Evolutionary conservation across 2,113 vertebrate species (phyloP).

Genomic region (Tricholaema leucomelas): DNA sequence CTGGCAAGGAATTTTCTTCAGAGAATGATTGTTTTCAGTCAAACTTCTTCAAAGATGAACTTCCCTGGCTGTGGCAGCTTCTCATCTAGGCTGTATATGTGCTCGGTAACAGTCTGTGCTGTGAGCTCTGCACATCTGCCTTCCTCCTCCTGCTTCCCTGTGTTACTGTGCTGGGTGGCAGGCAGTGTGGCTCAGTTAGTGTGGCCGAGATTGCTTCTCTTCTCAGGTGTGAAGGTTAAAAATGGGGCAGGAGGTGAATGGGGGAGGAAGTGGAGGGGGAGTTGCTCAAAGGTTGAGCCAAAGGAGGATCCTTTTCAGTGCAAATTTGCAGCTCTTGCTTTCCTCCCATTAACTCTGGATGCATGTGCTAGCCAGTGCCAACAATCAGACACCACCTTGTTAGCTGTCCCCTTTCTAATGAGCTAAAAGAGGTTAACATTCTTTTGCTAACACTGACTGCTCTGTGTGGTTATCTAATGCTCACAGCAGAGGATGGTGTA

Average conservation of each 20-base stretch:
- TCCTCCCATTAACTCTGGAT: not conserved
- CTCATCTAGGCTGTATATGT: not conserved
- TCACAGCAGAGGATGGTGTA: not conserved
- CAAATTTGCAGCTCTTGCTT: not conserved
- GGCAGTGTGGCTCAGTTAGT: not conserved
- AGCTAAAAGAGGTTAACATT: not conserved
- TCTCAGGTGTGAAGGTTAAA: not conserved
- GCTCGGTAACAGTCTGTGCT: not conserved
- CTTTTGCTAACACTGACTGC: not conserved
- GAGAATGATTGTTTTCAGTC: not conserved
- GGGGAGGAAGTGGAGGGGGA: not conserved
- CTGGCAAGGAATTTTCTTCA: not conserved
- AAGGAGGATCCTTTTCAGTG: not conserved
- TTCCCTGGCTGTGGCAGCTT: slow-evolving; percentile 1
- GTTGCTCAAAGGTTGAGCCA: not conserved
- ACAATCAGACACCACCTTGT: not conserved
- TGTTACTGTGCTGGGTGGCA: not conserved
- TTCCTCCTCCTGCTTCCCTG: not conserved
- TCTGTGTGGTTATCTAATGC: not conserved
- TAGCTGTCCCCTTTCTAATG: not conserved
- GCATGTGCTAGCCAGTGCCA: not conserved
- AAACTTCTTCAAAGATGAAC: not conserved
- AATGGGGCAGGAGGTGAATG: not conserved
- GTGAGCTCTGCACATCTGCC: not conserved
- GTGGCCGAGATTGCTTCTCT: not conserved